Base-by-base conservation (phyloP, 35 echinoderm and acorn worm species). In the Ophioderma brevispina region DNA sequence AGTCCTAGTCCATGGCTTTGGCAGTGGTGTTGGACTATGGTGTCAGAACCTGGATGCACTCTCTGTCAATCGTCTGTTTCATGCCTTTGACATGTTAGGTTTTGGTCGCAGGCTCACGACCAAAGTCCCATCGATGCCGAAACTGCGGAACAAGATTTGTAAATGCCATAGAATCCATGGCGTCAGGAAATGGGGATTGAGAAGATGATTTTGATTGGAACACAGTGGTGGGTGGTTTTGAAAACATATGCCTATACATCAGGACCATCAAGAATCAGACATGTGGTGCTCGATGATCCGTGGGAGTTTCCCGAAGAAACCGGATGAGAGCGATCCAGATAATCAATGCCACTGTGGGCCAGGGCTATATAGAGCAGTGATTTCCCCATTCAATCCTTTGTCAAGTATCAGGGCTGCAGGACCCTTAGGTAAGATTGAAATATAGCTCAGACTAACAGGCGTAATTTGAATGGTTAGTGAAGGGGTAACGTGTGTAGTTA, bases 181-280 rank as follows among this genome's bases (percentile, higher is more conserved):
- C 87, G 97, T 49, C 92, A 95, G 52, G 59, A 88, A 55, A 79
- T 99, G 36, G 81, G 86, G 1, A 39, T 99, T 21, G 87, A 99
- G 32, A 86, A 99, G 42, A 99, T 99, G 91, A 93, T 99, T 42
- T 80, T 95, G 76, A 70, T 99, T 4, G 97, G 97, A n/a, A 13
- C 97, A 99, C 34, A 99, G 97, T 84, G 84, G 95, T 76, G 97
- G 97, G 17, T 93, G 97, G 39, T 99, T 88, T 78, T 78, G 95
- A n/a, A n/a, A 38, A 85, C 90, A 0, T 93, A 82, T 55, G 85
- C 93, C n/a, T 99, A 99, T 79, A 75, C 95, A 31, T 55, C 39
- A 37, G 91, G 95, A 55, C 97, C 97, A 1, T 91, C 95, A 15
- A 77, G 88, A 75, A 76, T 99, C 14, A 92, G 95, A 25, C 97